Evolutionary conservation across 1,140 invertebrate genomes (phyloP), one percentile per base, ranked within the genome.

Genomic region (Nasonia longicornis): DNA sequence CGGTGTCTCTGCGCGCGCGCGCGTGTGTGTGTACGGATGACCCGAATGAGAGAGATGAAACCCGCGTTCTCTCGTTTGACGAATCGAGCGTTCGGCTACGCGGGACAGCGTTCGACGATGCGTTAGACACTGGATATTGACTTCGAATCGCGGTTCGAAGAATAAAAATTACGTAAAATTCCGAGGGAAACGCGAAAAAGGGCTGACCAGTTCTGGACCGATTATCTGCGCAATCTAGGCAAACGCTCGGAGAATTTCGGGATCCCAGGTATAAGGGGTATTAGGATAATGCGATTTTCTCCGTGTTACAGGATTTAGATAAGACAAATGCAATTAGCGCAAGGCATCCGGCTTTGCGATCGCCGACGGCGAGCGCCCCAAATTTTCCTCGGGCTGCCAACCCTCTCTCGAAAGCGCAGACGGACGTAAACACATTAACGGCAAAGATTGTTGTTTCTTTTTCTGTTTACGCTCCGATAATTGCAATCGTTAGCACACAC

Each of bases 211-310:
- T 79, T 71, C 29, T 71, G 48, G 48, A 58, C 1, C 12, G 7
- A 20, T 71, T 79, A 71, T 79, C 77, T 42, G 29, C 38, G 69
- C 22, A 79, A 72, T 79, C 77, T 79, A 20, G 6, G 7, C 31
- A 66, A 73, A 75, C n/a, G 26, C 52, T 69, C 20, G 8, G 12
- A 63, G 66, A 81, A 76, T 29, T 58, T 31, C 1, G 16, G 45
- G 31, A 0, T 67, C 66, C 11, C 73, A 76, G 79, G 72, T 81
- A 81, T 70, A 69, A 35, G 35, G 20, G 73, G 71, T 38, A 80
- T 80, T 80, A 80, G 71, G 72, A 81, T 81, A 81, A 81, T 81
- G 79, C 73, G 79, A 81, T 81, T 70, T 76, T 29, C 64, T 67
- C 31, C 38, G 45, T 45, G 42, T 81, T 70, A 20, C n/a, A 69